phyloP scores from a whole-genome alignment of 2,888 invertebrate genomes.

The Drosophila cracens region DNA sequence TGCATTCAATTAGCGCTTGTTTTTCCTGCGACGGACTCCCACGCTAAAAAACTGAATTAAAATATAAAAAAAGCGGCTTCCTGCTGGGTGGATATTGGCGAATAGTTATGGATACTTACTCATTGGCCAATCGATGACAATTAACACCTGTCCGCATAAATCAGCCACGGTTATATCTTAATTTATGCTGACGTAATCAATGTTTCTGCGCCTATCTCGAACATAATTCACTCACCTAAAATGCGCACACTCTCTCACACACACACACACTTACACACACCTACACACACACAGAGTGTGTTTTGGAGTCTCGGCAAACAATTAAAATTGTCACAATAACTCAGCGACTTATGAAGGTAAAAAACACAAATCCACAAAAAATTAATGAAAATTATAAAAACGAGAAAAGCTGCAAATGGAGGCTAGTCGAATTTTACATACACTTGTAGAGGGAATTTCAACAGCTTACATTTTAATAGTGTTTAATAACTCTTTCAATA shows the following conservation, averaged over 20 bases:
- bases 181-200: slow-evolving; percentile 75
- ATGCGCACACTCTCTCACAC: slow-evolving; percentile 19
- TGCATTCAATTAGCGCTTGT: slow-evolving; percentile 59
- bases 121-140: slow-evolving; percentile 61
- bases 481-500: too few relatives aligned
- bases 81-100: slow-evolving; percentile 35
- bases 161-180: slow-evolving; percentile 63
- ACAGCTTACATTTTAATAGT: background rate
- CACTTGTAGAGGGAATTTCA: background rate
- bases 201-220: slow-evolving; percentile 56
- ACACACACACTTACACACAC: background rate
- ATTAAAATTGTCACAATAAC: slow-evolving; percentile 72
- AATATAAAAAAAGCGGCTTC: slow-evolving; percentile 27
- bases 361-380: slow-evolving; percentile 18
- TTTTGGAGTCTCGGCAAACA: slow-evolving; percentile 46
- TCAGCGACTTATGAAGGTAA: slow-evolving; percentile 50
- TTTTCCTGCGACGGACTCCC: slow-evolving; percentile 35
- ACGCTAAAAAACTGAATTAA: slow-evolving; percentile 2
- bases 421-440: background rate
- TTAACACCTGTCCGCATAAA: slow-evolving; percentile 68
- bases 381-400: slow-evolving; percentile 7
- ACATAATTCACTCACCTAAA: slow-evolving; percentile 55
- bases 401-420: background rate
- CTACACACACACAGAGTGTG: background rate
- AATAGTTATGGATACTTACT: slow-evolving; percentile 46